Percentiles rank a stretch among this genome's conserved stretches.
These are phyloP conservation scores for Syndactyla subalaris DNA, from an alignment of 2,797 vertebrate genomes.

Conservation along the genomic window DNA sequence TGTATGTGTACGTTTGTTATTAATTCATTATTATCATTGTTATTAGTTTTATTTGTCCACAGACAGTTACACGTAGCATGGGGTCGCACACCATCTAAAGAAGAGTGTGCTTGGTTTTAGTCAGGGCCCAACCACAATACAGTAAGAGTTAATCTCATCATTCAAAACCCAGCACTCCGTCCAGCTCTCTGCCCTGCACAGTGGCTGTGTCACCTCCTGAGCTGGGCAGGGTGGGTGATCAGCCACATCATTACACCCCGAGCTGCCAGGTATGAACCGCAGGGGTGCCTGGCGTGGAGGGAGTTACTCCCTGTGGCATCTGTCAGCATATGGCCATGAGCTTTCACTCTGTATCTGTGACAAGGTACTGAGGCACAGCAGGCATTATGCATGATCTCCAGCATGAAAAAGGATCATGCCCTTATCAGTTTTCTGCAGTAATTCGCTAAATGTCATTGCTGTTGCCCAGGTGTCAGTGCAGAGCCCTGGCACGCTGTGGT, in stretches of 20 bases:
- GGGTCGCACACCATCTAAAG: background rate
- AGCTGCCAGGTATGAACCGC: background rate
- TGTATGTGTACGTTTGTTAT: background rate
- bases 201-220: background rate
- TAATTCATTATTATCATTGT: no score
- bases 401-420: conserved; percentile 33
- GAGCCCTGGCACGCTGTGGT: background rate
- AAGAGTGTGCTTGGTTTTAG: accelerated
- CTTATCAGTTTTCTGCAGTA: conserved; percentile 56
- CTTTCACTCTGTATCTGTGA: conserved; percentile 35
- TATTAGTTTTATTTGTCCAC: no score
- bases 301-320: background rate
- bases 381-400: conserved; percentile 22
- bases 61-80: accelerated
- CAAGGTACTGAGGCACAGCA: conserved; percentile 27
- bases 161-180: background rate
- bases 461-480: conserved; percentile 9
- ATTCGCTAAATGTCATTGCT: conserved; percentile 34
- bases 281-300: background rate
- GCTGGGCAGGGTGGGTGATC: background rate
- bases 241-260: accelerated
- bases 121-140: accelerated
- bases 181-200: background rate
- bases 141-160: background rate
- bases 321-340: conserved; percentile 28